Evolutionary conservation across 2,113 vertebrate genomes (phyloP).

Genomic region (Cinclus cinclus): DNA sequence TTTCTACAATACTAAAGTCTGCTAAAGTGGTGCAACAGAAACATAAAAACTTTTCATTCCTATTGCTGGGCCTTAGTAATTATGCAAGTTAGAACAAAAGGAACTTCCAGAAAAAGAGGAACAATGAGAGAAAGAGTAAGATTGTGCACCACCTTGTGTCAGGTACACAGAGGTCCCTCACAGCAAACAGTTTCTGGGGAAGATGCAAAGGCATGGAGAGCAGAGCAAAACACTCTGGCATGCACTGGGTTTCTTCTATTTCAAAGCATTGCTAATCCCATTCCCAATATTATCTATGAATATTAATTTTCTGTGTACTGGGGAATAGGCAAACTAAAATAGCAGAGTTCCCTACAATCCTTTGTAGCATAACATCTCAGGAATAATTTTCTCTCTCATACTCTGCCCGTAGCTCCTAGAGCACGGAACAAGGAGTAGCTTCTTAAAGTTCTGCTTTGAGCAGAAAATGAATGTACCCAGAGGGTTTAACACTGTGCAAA

Average conservation of each 20-base stretch:
- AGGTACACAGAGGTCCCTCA: not conserved
- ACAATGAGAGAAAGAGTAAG: not conserved
- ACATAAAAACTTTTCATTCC: not conserved
- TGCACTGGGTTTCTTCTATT: not conserved
- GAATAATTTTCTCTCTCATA: not conserved
- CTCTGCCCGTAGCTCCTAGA: too few species aligned
- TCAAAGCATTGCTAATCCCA: not conserved
- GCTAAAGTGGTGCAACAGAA: not conserved
- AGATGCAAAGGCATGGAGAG: not conserved
- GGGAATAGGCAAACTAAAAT: not conserved
- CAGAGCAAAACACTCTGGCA: not conserved
- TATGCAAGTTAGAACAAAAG: not conserved
- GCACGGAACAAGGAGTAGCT: not conserved
- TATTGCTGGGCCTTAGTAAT: not conserved
- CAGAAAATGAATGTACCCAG: not conserved
- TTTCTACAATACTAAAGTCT: not conserved
- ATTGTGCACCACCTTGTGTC: not conserved
- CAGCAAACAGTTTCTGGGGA: not conserved
- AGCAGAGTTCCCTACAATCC: not conserved
- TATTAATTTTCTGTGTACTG: not conserved
- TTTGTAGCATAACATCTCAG: not conserved
- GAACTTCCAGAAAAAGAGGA: not conserved
- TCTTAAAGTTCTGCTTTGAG: not conserved
- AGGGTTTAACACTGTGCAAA: not conserved
- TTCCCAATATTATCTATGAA: not conserved